Evolutionary conservation across 2,113 vertebrate genomes (phyloP).

Genomic region (Corvus hawaiiensis): DNA sequence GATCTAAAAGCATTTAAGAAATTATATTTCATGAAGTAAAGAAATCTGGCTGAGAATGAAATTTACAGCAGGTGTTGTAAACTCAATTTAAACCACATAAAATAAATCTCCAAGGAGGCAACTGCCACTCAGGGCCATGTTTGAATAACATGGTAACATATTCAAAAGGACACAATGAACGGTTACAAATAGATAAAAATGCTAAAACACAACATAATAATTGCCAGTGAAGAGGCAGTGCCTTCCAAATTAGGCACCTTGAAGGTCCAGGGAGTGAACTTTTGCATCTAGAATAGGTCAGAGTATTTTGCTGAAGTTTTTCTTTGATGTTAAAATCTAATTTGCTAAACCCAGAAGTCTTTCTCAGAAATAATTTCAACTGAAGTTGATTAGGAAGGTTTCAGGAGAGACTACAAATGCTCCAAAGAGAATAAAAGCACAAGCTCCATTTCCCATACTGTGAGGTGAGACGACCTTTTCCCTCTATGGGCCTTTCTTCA

Average conservation of each 20-base stretch:
- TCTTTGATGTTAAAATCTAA: neutral
- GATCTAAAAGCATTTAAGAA: conserved; percentile 19
- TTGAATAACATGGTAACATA: neutral
- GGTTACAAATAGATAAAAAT: neutral
- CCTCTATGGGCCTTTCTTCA: neutral
- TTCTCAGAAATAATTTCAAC: neutral
- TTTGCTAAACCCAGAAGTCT: neutral
- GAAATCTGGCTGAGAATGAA: neutral
- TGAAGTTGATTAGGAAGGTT: neutral
- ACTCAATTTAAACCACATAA: neutral
- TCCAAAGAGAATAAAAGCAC: neutral
- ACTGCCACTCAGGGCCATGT: neutral
- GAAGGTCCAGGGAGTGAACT: neutral
- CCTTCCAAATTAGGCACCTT: neutral
- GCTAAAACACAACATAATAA: neutral
- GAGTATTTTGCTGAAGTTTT: neutral
- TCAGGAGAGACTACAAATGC: neutral
- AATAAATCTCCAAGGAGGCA: neutral
- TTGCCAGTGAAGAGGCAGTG: neutral
- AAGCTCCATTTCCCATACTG: neutral
- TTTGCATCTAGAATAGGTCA: neutral
- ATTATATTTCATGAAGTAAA: neutral
- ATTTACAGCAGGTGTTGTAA: neutral
- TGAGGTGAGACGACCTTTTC: neutral
- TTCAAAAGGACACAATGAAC: neutral